phyloP scores from a whole-genome alignment of 2,888 invertebrate species.

The Stictocephala bisonia region DNA sequence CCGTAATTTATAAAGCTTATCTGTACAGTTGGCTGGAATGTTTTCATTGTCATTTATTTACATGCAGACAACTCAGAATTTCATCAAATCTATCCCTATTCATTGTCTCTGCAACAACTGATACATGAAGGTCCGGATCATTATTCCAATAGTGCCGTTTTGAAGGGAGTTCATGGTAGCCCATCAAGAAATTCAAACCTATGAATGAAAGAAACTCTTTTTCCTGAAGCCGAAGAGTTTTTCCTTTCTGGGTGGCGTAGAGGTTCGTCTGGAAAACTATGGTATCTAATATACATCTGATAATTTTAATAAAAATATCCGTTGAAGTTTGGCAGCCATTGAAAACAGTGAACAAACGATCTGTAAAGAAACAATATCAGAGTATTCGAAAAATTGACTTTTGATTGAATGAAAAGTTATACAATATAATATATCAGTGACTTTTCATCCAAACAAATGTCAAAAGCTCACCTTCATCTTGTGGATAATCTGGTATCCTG shows the following conservation, averaged over 20 bases:
- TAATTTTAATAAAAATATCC: neutral
- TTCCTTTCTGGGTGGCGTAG: neutral
- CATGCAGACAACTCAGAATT: neutral
- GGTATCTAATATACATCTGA: neutral
- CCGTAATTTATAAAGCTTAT: conserved; percentile 11
- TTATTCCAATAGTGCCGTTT: neutral
- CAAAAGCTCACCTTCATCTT: conserved; percentile 1
- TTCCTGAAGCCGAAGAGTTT: conserved; percentile 13
- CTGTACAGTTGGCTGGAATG: neutral
- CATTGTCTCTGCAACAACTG: conserved; percentile 2
- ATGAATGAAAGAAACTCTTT: neutral
- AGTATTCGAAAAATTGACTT: conserved; percentile 3
- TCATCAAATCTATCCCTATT: conserved; percentile 2
- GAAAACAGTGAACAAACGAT: neutral
- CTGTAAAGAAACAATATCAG: neutral
- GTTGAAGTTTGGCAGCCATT: conserved; percentile 6
- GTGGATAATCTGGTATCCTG: conserved; percentile 6
- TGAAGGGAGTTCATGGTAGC: neutral
- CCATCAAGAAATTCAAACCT: conserved; percentile 23
- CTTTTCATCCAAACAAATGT: conserved; percentile 10
- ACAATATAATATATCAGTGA: neutral
- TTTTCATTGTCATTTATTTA: conserved; percentile 21
- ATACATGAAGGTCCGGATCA: neutral
- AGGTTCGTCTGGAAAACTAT: conserved; percentile 1
- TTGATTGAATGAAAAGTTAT: conserved; percentile 9